Conservation (phyloP, 2,888 invertebrate species). For the Stictocephala bisonia region DNA sequence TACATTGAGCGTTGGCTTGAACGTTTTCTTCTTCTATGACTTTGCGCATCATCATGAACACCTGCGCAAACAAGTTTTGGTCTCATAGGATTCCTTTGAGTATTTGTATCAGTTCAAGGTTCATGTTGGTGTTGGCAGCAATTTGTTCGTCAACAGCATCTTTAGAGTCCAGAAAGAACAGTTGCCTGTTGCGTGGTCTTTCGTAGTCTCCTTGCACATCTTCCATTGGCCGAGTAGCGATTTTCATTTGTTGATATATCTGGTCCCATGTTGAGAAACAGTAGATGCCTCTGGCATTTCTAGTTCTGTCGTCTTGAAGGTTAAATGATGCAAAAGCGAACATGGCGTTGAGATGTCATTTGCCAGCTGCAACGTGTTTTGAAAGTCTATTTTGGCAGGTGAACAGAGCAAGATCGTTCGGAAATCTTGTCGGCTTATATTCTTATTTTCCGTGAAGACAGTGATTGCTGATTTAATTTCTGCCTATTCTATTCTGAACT, state of each 20-base stretch:
- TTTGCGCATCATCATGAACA: too few species aligned
- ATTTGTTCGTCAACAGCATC: not conserved
- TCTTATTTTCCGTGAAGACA: too few species aligned
- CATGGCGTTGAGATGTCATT: not conserved
- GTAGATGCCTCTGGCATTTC: not conserved
- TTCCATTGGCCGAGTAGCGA: not conserved
- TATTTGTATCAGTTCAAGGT: constrained; percentile 7
- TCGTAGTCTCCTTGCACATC: not conserved
- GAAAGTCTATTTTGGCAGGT: not conserved
- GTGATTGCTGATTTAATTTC: not conserved
- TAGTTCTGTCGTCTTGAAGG: constrained; percentile 3
- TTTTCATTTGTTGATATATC: not conserved
- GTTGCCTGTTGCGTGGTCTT: not conserved
- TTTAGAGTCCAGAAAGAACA: not conserved
- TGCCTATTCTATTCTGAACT: not conserved
- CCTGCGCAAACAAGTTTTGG: too few species aligned
- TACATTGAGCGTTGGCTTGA: too few species aligned
- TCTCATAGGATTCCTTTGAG: too few species aligned
- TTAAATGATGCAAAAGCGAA: too few species aligned
- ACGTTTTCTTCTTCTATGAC: too few species aligned
- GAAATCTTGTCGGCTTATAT: too few species aligned
- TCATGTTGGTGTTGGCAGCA: not conserved
- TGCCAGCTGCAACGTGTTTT: not conserved
- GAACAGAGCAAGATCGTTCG: not conserved
- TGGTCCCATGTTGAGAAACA: not conserved